A percentile compares a stretch with the other conserved stretches of the same genome.
phyloP scores from a whole-genome alignment of 1,140 invertebrate species.

The Diprion similis region DNA sequence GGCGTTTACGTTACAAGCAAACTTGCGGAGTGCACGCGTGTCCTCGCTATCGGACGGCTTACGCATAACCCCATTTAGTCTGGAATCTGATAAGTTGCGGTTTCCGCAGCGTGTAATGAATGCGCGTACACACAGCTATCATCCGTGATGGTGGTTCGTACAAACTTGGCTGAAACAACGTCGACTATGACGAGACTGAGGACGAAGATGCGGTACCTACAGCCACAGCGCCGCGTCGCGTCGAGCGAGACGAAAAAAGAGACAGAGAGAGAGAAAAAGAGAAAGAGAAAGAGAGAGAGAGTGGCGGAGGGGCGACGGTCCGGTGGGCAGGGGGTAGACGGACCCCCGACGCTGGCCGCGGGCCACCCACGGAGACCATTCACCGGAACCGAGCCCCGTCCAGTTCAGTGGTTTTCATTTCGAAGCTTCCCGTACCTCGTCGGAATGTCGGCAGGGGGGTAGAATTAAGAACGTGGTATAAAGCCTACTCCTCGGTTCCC shows the following conservation, averaged over 20 bases:
- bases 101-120: conserved; percentile 36
- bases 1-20: too few relatives aligned
- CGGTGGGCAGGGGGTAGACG: conserved; percentile 37
- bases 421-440: conserved; percentile 7
- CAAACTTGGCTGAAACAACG: not conserved
- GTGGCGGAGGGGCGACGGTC: conserved; percentile 16
- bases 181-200: not conserved
- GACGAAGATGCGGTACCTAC: not conserved
- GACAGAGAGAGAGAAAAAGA: conserved; percentile 18
- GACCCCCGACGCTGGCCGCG: conserved; percentile 47
- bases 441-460: conserved; percentile 5
- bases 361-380: conserved; percentile 63
- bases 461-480: not conserved
- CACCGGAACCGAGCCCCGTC: conserved; percentile 62
- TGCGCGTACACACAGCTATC: not conserved
- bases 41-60: too few relatives aligned
- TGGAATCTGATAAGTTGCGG: conserved; percentile 32
- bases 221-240: too few relatives aligned
- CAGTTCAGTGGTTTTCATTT: conserved; percentile 57
- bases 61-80: not conserved
- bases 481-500: not conserved
- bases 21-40: too few relatives aligned
- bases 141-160: not conserved
- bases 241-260: not conserved
- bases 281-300: conserved; percentile 18